Base-by-base conservation (phyloP, 2,113 vertebrate species). In the Eidolon helvum region DNA sequence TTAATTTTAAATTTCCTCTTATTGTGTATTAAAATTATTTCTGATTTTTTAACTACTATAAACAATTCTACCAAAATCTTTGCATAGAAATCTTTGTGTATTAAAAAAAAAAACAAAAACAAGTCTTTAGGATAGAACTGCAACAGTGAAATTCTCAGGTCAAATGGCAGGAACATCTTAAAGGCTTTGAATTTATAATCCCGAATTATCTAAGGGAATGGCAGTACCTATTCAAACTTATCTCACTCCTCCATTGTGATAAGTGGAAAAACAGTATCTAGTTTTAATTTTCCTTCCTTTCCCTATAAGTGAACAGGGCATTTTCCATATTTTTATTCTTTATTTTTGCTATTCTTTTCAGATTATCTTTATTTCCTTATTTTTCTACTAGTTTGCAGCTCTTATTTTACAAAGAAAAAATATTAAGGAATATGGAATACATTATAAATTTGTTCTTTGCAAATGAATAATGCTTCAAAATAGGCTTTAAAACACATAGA, bases 401-500 rank as follows among this genome's bases (percentile, higher is more conserved):
- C 45, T 83, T 43, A 69, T 90, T 75, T 68, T 71, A 69, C 65
- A 22, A 96, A 88, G 84, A 92, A 95, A 95, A 77, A 30, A 59
- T 53, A 86, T 65, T 94, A 53, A 78, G 18, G 48, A 33, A 75
- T 48, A 45, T 68, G 22, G 12, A 61, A 94, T 78, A 10, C 75
- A 87, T 74, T 90, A 82, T 80, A 91, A 40, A 4, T 78, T 93
- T 96, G 40, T 45, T 95, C 84, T 66, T 90, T 66, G 33, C 18
- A 94, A 89, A 95, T 92, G 71, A 89, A 59, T 92, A 94, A 80
- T 84, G 15, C 53, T 95, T 97, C 53, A 95, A 98, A 98, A 97
- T 98, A 97, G 98, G 95, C 97, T 98, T 98, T 98, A 98, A 98
- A 92, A 22, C 98, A 98, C 94, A 97, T 98, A 97, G 95, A 97